Evolutionary conservation across 2,113 vertebrate species (phyloP), one percentile per base, ranked within the genome.

Genomic region (Cisticola juncidis): DNA sequence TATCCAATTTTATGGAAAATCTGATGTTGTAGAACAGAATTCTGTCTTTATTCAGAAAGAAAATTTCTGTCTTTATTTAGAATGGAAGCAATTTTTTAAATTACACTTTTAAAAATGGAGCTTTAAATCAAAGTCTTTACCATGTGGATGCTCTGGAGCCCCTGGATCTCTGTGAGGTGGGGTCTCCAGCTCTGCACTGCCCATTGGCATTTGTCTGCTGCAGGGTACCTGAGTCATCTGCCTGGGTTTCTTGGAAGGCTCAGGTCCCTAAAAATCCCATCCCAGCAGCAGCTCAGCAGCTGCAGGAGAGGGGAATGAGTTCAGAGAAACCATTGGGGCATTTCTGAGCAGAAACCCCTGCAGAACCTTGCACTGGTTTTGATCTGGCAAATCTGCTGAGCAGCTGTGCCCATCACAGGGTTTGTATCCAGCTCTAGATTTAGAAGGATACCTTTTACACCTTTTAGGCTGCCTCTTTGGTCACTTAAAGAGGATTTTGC

Each of bases 181-280:
- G 14, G 9, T 33, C 19, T 42, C 11, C 66, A 60, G 42, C 20
- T 50, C 26, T 47, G 12, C 10, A 2, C 4, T 51, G 33, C 2
- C 35, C 5, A 0, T 4, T 51, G 89, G 36, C n/a, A 42, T 1
- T 7, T 0, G 0, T 47, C 18, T 38, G 24, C 54, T 71, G 47
- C 23, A 35, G 19, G 9, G 6, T 21, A n/a, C 31, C 23, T 14
- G 16, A 15, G 5, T 3, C 24, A 9, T 24, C 24, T 42, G 29
- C 14, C 14, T 60, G 81, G 54, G 2, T 9, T 40, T 13, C 6
- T 5, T 18, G 33, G n/a, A 44, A 35, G 8, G 36, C 33, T 87
- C 29, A 7, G 28, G 21, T 58, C 15, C 77, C 53, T 45, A 3
- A 53, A 86, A 68, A 53, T 0, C 6, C 33, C 9, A 4, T 7